These are phyloP conservation scores for Chelonus formosanus DNA, from an alignment of 2,888 invertebrate species.

Conservation along the genomic window DNA sequence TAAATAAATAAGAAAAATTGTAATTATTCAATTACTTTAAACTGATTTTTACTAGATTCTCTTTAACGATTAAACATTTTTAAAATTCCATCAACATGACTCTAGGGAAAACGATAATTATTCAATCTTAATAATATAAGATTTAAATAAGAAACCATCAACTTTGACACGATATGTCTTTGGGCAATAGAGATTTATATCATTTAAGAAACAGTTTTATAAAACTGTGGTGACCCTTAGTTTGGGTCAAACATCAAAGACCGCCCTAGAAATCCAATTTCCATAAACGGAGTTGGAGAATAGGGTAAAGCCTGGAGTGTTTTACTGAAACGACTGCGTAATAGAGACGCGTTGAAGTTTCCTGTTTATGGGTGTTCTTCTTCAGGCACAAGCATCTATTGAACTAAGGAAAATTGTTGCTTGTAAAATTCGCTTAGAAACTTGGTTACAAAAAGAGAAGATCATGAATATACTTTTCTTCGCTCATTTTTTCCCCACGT, in stretches of 20 bases:
- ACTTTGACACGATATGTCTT: background rate
- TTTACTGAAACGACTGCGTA: conserved; percentile 36
- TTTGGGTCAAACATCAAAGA: conserved; percentile 18
- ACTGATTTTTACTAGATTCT: too few species aligned
- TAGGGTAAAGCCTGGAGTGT: conserved; percentile 30
- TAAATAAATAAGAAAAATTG: too few species aligned
- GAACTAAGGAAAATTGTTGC: conserved; percentile 41
- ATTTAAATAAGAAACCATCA: too few species aligned
- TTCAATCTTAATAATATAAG: too few species aligned
- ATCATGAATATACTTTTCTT: background rate
- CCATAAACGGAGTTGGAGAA: conserved; percentile 15
- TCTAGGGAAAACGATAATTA: too few species aligned
- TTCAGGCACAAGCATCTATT: conserved; percentile 34
- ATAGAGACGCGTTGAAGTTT: conserved; percentile 36
- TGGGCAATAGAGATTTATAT: background rate
- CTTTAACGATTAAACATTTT: too few species aligned
- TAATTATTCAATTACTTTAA: too few species aligned
- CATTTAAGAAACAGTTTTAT: too few species aligned
- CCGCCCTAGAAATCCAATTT: conserved; percentile 37
- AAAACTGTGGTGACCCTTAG: too few species aligned
- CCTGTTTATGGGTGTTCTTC: conserved; percentile 20
- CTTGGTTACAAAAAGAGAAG: background rate
- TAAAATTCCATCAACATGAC: too few species aligned
- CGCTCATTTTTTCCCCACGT: too few species aligned
- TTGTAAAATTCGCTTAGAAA: conserved; percentile 27